Conservation (phyloP, 1,140 invertebrate genomes). For the Calosoma granatense region DNA sequence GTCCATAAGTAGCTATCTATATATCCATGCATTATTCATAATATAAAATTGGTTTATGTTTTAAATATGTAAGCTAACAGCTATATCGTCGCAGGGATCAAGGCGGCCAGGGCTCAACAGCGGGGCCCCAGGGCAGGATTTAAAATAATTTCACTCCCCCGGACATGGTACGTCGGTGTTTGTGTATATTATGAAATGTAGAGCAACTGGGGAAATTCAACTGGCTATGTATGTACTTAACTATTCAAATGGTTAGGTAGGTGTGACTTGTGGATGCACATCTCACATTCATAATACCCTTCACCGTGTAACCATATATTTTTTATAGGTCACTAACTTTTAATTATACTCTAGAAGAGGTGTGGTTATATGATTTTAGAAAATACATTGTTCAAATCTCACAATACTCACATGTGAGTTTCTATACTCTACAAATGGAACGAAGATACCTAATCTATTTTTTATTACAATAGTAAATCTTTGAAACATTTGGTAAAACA, state of each 20-base stretch:
- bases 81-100: background rate
- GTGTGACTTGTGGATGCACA: no score
- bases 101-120: background rate
- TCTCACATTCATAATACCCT: no score
- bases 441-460: no score
- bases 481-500: no score
- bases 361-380: no score
- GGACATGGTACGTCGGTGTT: background rate
- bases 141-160: background rate
- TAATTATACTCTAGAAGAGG: no score
- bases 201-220: background rate
- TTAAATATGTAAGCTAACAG: conserved; percentile 7
- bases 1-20: conserved; percentile 2
- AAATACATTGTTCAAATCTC: no score
- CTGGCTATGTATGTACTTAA: background rate
- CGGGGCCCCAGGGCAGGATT: background rate
- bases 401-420: no score
- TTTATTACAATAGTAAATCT: no score
- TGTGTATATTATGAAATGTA: background rate
- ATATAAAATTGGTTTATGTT: conserved; percentile 6
- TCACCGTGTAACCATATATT: no score
- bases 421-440: no score
- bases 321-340: no score
- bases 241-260: background rate
- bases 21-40: conserved; percentile 5